These are phyloP conservation scores for Nothocercus nigrocapillus DNA, from an alignment of 2,113 vertebrate species.

Conservation along the genomic window DNA sequence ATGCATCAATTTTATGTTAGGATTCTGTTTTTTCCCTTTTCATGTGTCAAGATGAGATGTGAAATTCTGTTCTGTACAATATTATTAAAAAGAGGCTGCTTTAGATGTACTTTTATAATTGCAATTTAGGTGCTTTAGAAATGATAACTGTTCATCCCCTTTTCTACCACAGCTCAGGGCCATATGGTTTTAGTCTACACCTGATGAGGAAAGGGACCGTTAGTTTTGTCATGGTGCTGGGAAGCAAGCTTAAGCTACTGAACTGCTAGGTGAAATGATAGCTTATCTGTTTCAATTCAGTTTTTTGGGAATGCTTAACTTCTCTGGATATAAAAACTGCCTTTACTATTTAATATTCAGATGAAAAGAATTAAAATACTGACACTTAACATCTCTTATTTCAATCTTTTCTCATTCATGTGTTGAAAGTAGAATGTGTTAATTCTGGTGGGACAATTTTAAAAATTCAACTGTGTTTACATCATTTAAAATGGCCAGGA, in stretches of 20 bases:
- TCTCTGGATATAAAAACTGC: not conserved
- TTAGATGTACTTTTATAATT: not conserved
- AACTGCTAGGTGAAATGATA: not conserved
- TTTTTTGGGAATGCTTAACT: not conserved
- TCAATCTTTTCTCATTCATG: not conserved
- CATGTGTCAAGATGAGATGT: not conserved
- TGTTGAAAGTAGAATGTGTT: not conserved
- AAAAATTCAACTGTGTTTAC: not conserved
- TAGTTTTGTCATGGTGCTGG: not conserved
- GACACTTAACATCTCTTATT: not conserved
- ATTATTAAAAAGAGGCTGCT: not conserved
- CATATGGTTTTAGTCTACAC: not conserved
- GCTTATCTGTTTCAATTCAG: not conserved
- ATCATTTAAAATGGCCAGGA: not conserved
- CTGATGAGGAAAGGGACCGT: not conserved
- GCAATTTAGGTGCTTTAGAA: not conserved
- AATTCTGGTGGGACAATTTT: not conserved
- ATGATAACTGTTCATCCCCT: not conserved
- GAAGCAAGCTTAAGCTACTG: not conserved
- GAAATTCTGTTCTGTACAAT: not conserved
- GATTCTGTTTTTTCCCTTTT: not conserved
- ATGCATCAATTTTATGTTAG: not conserved
- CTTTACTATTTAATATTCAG: not conserved
- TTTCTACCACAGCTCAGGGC: not conserved
- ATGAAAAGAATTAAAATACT: not conserved